These are phyloP conservation scores for Eledone cirrhosa DNA, from an alignment of 2,888 invertebrate species.

Conservation along the genomic window DNA sequence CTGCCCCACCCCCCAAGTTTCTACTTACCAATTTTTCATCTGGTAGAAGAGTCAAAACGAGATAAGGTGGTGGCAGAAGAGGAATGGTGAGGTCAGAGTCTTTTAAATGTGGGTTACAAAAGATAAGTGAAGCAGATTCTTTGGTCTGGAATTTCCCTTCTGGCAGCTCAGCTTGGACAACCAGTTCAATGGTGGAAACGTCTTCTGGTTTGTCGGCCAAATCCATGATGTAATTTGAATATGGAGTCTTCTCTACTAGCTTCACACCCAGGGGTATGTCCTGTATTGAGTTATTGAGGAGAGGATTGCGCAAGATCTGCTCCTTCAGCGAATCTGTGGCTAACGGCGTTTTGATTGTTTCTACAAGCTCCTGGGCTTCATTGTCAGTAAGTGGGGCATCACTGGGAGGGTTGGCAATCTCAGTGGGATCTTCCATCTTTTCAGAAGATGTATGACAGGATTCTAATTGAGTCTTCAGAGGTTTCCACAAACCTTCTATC, in stretches of 20 bases:
- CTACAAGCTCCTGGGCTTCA: background rate
- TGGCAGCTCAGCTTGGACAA: slow-evolving; percentile 6
- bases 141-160: background rate
- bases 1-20: no score
- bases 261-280: slow-evolving; percentile 1
- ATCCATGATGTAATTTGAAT: slow-evolving; percentile 26
- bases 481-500: slow-evolving; percentile 68
- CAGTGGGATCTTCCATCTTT: background rate
- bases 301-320: background rate
- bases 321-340: background rate
- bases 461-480: slow-evolving; percentile 49
- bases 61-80: slow-evolving; percentile 47
- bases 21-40: slow-evolving; percentile 39
- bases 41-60: slow-evolving; percentile 41
- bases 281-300: slow-evolving; percentile 10
- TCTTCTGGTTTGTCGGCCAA: background rate
- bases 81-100: slow-evolving; percentile 53
- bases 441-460: background rate
- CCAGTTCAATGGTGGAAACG: background rate
- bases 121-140: slow-evolving; percentile 24
- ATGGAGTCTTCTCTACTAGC: background rate
- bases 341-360: background rate
- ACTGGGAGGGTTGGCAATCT: background rate
- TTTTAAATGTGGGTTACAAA: slow-evolving; percentile 43
- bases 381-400: background rate